These are phyloP conservation scores for Blennius ocellaris DNA, from an alignment of 2,113 vertebrate genomes.

Conservation along the genomic window DNA sequence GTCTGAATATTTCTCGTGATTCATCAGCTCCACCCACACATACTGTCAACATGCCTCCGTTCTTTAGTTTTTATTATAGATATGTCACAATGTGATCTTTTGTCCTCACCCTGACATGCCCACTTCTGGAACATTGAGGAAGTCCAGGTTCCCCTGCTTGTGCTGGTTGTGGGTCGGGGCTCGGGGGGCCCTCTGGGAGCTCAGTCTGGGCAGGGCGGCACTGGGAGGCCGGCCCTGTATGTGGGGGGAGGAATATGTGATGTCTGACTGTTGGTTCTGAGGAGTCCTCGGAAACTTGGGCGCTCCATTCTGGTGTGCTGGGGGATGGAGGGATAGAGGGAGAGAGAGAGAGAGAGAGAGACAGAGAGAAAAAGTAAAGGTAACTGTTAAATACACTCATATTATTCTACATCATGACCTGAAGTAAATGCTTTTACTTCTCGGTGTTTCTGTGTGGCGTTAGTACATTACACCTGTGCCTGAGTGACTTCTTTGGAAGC, in stretches of 20 bases:
- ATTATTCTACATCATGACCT: no score
- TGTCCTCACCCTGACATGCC: constrained; percentile 91
- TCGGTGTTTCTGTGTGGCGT: no score
- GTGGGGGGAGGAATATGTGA: constrained; percentile 73
- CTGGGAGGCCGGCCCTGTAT: constrained; percentile 77
- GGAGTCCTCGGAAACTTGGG: constrained; percentile 73
- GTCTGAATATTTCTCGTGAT: constrained; percentile 7
- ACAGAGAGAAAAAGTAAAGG: no score
- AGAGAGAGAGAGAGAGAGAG: no score
- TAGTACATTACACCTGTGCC: no score
- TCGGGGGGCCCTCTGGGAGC: constrained; percentile 61
- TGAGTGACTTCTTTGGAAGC: no score
- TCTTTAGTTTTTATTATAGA: not conserved
- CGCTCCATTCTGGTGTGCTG: constrained; percentile 87
- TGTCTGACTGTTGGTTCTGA: constrained; percentile 49
- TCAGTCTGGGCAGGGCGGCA: constrained; percentile 71
- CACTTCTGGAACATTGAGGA: constrained; percentile 95
- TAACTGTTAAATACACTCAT: no score
- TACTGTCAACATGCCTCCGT: not conserved
- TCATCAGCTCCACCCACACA: constrained; percentile 24
- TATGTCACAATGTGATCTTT: not conserved
- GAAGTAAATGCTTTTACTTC: no score
- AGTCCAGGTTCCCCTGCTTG: constrained; percentile 87
- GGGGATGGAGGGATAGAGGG: not conserved
- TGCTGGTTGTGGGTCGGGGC: constrained; percentile 68